Evolutionary conservation across 1,140 invertebrate genomes (phyloP).

Genomic region (Anoplolepis gracilipes): DNA sequence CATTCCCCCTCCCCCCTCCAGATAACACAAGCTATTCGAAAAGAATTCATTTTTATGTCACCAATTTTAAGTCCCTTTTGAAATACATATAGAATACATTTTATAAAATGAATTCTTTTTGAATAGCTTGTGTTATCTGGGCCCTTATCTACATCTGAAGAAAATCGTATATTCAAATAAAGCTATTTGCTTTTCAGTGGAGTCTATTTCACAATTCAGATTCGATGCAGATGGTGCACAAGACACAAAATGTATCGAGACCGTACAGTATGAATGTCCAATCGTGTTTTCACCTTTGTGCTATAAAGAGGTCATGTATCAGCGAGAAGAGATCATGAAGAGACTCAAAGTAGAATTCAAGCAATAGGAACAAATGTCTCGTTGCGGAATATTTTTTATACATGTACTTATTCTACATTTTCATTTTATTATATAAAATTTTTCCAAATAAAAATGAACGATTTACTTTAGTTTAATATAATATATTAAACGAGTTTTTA

Average conservation of each 20-base stretch:
- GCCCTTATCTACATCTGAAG: neutral
- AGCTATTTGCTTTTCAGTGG: conserved; percentile 84
- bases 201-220: conserved; percentile 87
- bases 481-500: neutral
- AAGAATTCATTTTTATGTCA: too few species aligned
- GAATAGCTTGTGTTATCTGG: too few species aligned
- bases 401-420: conserved; percentile 8
- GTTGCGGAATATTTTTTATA: neutral
- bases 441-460: neutral
- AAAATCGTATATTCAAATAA: conserved; percentile 54
- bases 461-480: neutral
- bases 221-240: conserved; percentile 82
- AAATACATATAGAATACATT: too few species aligned
- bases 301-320: conserved; percentile 87
- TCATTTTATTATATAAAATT: too few species aligned
- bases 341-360: conserved; percentile 87
- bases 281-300: conserved; percentile 87
- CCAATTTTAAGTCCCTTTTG: too few species aligned
- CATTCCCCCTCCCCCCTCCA: too few species aligned
- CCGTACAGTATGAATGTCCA: conserved; percentile 89
- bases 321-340: conserved; percentile 88
- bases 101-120: too few species aligned
- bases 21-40: too few species aligned
- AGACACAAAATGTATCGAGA: conserved; percentile 87
- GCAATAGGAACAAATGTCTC: conserved; percentile 33